These are phyloP conservation scores for Drosophila obscura DNA, from an alignment of 1,140 invertebrate species.

Conservation along the genomic window DNA sequence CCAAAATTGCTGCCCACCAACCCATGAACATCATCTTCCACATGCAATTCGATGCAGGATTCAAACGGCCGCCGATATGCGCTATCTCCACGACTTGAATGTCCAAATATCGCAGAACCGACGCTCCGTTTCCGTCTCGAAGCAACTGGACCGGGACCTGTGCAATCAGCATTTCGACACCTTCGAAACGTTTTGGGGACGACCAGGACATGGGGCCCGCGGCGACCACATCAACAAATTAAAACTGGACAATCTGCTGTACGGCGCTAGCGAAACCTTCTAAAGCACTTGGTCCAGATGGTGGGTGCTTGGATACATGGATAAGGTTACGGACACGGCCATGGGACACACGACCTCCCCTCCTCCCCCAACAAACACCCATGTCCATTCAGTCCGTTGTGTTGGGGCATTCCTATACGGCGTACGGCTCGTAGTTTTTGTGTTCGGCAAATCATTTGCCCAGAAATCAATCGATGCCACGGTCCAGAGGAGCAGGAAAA, in stretches of 20 bases:
- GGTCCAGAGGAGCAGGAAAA: constrained; percentile 12
- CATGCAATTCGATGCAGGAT: constrained; percentile 48
- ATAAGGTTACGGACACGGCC: neutral
- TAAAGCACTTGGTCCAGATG: constrained; percentile 24
- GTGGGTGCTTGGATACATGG: neutral
- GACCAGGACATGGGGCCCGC: constrained; percentile 88
- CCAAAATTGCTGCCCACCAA: constrained; percentile 34
- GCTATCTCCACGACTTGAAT: constrained; percentile 81
- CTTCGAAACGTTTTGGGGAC: constrained; percentile 87
- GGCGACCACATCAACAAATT: constrained; percentile 74
- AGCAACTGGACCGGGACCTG: constrained; percentile 85
- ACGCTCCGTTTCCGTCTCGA: constrained; percentile 70
- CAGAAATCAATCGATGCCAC: constrained; percentile 59
- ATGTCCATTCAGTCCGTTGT: too few species aligned
- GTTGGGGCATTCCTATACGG: too few species aligned
- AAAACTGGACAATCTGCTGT: constrained; percentile 83
- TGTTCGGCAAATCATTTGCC: constrained; percentile 48
- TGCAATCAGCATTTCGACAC: constrained; percentile 87
- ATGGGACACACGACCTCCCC: neutral
- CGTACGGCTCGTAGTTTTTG: constrained; percentile 57
- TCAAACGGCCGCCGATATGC: constrained; percentile 69
- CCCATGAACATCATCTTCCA: constrained; percentile 7
- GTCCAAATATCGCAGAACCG: constrained; percentile 83
- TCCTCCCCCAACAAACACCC: constrained; percentile 24
- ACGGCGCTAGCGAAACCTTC: constrained; percentile 57